Evolutionary conservation across 2,888 invertebrate genomes (phyloP), one percentile per base, ranked within the genome.

Genomic region (Anoncus sp.): DNA sequence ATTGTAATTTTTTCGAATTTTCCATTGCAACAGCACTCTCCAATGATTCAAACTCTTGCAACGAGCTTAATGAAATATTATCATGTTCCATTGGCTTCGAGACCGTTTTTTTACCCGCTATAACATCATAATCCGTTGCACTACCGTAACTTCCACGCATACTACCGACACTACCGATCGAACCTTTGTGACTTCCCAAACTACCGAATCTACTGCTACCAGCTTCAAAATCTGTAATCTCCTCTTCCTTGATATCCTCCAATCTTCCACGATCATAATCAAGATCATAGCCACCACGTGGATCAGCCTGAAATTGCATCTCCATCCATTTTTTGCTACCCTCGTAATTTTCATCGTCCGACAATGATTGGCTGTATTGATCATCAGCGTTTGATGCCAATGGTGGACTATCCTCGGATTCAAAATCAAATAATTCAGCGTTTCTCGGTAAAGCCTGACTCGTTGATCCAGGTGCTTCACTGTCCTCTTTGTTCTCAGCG

Each of bases 161-260:
- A 85, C 96, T 96, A 3, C 93, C 93, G 43, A 93, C 91, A 83
- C 96, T 96, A 40, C 97, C 97, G 60, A 97, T 95, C 0, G 95
- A 96, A 86, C 95, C 95, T 82, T 95, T 95, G 86, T 96, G 96
- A 24, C 96, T 96, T 63, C 95, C 95, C 63, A 96, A 92, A 85
- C 96, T 96, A n/a, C 96, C 96, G 80, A 96, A 94, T 87, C 95
- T 92, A 83, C 95, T 95, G 31, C 94, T 96, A 77, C 93, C 92
- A 16, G 93, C 93, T 88, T 97, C 96, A 87, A 97, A 96, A 87
- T 97, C 97, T 63, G 97, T 96, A 87, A 96, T 94, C 92, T 98
- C 98, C 91, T 98, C 98, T 90, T 97, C 97, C 91, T 97, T 97
- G 51, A 97, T 98, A 85, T 98, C 98, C 92, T 98, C 98, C 47